Conservation (phyloP, 2,888 invertebrate genomes). For the Leptogaster cylindrica region DNA sequence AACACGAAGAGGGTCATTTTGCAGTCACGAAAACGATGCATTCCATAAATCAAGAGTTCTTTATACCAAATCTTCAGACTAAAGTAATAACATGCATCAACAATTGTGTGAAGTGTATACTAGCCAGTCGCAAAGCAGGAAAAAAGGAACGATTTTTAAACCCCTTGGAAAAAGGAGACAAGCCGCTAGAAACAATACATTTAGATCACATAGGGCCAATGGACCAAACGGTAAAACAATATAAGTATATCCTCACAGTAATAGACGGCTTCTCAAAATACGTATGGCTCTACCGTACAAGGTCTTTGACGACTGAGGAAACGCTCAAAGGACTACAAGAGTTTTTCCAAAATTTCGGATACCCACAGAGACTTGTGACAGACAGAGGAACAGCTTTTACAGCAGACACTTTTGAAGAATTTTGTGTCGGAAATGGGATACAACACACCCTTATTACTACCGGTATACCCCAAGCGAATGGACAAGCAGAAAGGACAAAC, state of each 20-base stretch:
- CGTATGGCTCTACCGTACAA: neutral
- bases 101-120: constrained; percentile 39
- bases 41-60: constrained; percentile 46
- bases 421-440: constrained; percentile 18
- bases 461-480: neutral
- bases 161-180: constrained; percentile 51
- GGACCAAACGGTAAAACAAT: neutral
- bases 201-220: neutral
- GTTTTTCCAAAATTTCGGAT: neutral
- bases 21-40: constrained; percentile 46
- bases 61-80: constrained; percentile 47
- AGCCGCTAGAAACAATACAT: constrained; percentile 53
- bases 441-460: constrained; percentile 9
- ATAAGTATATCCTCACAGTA: neutral
- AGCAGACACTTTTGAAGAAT: constrained; percentile 14
- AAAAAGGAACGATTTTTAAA: constrained; percentile 52
- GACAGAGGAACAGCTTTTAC: constrained; percentile 22
- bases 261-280: neutral
- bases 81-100: constrained; percentile 46
- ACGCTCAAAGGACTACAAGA: neutral
- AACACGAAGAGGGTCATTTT: constrained; percentile 31
- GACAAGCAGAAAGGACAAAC: constrained; percentile 2
- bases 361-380: neutral
- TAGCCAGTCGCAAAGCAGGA: constrained; percentile 32
- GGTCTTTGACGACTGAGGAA: neutral